A percentile compares a stretch with the other conserved stretches of the same genome.
These are phyloP conservation scores for Drosophila gunungcola DNA, from an alignment of 1,140 invertebrate genomes.

Conservation along the genomic window DNA sequence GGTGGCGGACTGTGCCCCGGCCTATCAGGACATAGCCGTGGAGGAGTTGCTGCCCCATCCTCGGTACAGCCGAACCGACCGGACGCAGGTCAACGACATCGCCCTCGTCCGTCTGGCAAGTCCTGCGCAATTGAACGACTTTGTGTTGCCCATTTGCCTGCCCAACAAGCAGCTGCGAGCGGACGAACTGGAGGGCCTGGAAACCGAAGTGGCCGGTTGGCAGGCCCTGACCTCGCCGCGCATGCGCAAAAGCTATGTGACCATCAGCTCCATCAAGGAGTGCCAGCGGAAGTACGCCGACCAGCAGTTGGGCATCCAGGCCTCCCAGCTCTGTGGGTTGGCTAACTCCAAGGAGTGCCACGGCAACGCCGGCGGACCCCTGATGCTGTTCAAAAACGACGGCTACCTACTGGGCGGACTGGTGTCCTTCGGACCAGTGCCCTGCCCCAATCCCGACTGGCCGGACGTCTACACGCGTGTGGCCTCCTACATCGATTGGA, in stretches of 20 bases:
- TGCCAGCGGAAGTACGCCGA: constrained; percentile 56
- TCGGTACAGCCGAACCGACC: constrained; percentile 86
- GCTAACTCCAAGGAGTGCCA: constrained; percentile 52
- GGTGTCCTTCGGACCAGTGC: constrained; percentile 90
- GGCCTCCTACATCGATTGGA: constrained; percentile 67
- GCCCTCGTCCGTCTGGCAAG: constrained; percentile 89
- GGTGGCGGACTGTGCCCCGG: constrained; percentile 85
- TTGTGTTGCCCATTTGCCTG: constrained; percentile 91
- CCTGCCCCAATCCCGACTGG: constrained; percentile 88
- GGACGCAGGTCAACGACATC: constrained; percentile 87
- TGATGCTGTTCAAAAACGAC: constrained; percentile 81
- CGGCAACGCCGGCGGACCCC: constrained; percentile 87
- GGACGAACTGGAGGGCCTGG: constrained; percentile 85
- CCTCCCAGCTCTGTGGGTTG: constrained; percentile 54
- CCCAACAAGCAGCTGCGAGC: constrained; percentile 86
- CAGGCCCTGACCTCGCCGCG: constrained; percentile 88
- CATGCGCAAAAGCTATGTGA: constrained; percentile 85
- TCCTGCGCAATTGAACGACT: constrained; percentile 84
- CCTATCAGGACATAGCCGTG: constrained; percentile 87
- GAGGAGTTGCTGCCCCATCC: constrained; percentile 88
- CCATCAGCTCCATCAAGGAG: constrained; percentile 38
- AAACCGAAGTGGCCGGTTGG: constrained; percentile 91
- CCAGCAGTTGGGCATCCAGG: constrained; percentile 25
- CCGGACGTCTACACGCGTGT: constrained; percentile 92
- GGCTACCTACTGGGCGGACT: constrained; percentile 86